These are phyloP conservation scores for Calyptommatus sinebrachiatus DNA, from an alignment of 2,113 vertebrate species.

Conservation along the genomic window DNA sequence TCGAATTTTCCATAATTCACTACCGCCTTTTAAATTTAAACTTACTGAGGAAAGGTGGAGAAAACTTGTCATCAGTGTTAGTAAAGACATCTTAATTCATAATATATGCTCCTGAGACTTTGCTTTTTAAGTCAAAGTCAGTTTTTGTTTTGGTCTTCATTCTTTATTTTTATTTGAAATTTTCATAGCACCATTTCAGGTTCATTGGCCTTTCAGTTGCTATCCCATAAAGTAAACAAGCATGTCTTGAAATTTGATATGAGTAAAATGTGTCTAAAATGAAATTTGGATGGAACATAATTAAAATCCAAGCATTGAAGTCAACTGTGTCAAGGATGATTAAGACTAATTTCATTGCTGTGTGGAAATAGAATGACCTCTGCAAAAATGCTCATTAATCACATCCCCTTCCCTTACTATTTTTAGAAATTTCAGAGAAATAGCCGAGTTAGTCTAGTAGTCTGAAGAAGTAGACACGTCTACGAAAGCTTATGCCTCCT, in stretches of 20 bases:
- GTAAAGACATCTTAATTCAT: neutral
- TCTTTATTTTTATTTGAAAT: slow-evolving; percentile 3
- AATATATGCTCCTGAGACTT: neutral
- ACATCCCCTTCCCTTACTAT: no score
- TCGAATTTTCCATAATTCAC: neutral
- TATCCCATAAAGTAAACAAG: slow-evolving; percentile 32
- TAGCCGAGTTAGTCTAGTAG: no score
- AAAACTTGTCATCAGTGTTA: no score
- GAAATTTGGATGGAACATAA: slow-evolving; percentile 25
- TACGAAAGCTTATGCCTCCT: no score
- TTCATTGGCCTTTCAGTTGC: slow-evolving; percentile 32
- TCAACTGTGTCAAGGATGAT: slow-evolving; percentile 36
- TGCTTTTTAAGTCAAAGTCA: slow-evolving; percentile 11
- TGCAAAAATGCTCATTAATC: neutral
- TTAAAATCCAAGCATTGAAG: slow-evolving; percentile 9
- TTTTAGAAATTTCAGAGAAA: neutral
- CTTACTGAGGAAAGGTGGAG: no score
- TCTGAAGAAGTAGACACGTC: no score
- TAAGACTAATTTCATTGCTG: slow-evolving; percentile 15
- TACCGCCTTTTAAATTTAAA: no score
- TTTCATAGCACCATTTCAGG: slow-evolving; percentile 42
- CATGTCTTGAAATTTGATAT: slow-evolving; percentile 27
- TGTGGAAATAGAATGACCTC: slow-evolving; percentile 7
- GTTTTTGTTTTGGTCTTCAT: slow-evolving; percentile 20
- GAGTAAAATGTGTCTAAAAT: slow-evolving; percentile 24